Evolutionary conservation across 2,888 invertebrate genomes (phyloP), one percentile per base, ranked within the genome.

Genomic region (Lasioglossum morio): DNA sequence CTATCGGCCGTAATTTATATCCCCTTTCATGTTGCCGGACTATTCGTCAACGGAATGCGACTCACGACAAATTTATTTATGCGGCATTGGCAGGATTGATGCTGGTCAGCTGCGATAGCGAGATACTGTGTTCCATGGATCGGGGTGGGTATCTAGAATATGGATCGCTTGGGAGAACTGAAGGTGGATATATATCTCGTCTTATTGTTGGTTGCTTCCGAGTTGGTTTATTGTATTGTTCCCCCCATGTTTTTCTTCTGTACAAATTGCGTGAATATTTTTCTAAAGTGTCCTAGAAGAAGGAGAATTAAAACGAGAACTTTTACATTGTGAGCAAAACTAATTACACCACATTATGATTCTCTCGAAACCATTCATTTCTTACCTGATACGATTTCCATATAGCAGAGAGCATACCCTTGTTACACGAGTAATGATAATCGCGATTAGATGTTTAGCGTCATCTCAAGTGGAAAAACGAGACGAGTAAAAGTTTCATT

Each of bases 51-150:
- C 37, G 48, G 40, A 2, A 30, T 8, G 2, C 2, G 53, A 84
- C 70, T 60, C 43, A 81, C 23, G 73, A 82, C 19, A 19, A 46
- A 75, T 83, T 83, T 75, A 75, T 75, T 63, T 76, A 10, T n/a
- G 10, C 57, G 12, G 2, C n/a, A 7, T 34, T 23, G 57, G 8
- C 0, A 37, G n/a, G 74, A 72, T 72, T 30, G 46, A 30, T 46
- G 23, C 27, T 46, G 72, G n/a, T 72, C 46, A 19, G 30, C 30
- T 14, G 30, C 27, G 30, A 72, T 46, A 43, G 16, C 72, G 43
- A 72, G 72, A 43, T 43, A 43, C 43, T 48, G 16, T 16, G 66
- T 69, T 37, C 66, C 34, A 34, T 37, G 37, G 10, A 12, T 19
- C 37, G 34, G 34, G 10, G 34, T 10, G 19, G 16, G 37, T 69